Conservation (phyloP, 2,888 invertebrate genomes). For the Dioctria linearis region DNA sequence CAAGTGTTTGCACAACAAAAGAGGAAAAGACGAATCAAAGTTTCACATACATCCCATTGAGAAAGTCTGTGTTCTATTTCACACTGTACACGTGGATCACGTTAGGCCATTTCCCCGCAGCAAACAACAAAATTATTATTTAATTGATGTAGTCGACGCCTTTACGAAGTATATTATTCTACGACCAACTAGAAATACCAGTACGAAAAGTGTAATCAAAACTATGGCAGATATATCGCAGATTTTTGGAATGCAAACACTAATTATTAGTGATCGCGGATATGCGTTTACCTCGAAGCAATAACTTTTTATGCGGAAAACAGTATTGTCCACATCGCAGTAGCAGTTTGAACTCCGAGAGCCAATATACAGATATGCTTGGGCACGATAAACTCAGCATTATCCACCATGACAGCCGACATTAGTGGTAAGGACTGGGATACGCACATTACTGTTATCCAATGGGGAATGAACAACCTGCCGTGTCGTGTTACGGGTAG, state of each 20-base stretch:
- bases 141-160: constrained; percentile 57
- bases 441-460: too few relatives aligned
- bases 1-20: too few relatives aligned
- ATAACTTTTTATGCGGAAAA: constrained; percentile 57
- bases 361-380: constrained; percentile 60
- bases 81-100: constrained; percentile 53
- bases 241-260: constrained; percentile 55
- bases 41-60: too few relatives aligned
- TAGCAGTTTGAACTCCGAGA: constrained; percentile 60
- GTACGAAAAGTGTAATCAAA: constrained; percentile 53
- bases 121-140: constrained; percentile 55
- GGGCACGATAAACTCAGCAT: not conserved
- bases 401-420: constrained; percentile 1
- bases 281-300: constrained; percentile 56
- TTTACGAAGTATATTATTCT: constrained; percentile 58
- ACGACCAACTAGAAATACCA: constrained; percentile 58
- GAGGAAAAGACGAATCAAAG: too few relatives aligned
- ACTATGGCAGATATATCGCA: constrained; percentile 56
- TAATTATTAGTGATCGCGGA: too few relatives aligned
- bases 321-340: constrained; percentile 59
- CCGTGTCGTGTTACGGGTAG: too few relatives aligned
- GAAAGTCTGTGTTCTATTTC: too few relatives aligned
- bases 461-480: too few relatives aligned
- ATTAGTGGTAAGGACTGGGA: too few relatives aligned
- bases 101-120: constrained; percentile 58